These are phyloP conservation scores for Pseudonaja textilis DNA, from an alignment of 2,113 vertebrate species.

Conservation along the genomic window DNA sequence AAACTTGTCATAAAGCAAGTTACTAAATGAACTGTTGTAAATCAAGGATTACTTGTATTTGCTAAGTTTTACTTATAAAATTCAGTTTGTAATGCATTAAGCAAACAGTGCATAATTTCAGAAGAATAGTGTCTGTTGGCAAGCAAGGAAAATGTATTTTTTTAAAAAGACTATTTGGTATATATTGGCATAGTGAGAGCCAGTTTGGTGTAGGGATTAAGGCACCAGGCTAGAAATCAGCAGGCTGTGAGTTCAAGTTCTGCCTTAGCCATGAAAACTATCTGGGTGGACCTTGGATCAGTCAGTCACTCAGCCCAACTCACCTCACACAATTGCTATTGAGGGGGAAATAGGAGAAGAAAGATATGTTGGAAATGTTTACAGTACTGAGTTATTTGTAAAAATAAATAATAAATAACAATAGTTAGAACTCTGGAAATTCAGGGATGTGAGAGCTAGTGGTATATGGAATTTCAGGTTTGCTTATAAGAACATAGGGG, in stretches of 20 bases:
- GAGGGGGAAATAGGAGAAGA: not conserved
- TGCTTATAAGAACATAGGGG: not conserved
- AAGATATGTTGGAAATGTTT: not conserved
- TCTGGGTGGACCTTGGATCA: not conserved
- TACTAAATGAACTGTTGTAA: not conserved
- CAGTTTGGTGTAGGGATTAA: not conserved
- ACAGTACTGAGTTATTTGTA: not conserved
- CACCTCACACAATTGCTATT: not conserved
- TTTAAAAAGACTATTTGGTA: not conserved
- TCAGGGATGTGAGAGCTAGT: slow-evolving; percentile 29
- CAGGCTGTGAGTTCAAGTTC: not conserved
- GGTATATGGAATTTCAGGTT: slow-evolving; percentile 3
- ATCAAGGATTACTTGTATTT: not conserved
- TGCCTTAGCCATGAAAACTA: not conserved
- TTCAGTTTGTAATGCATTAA: not conserved
- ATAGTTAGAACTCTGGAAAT: slow-evolving; percentile 53
- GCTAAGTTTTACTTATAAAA: not conserved
- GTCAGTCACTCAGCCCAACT: not conserved
- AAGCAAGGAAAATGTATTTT: not conserved
- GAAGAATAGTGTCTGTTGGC: not conserved
- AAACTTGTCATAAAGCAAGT: not conserved
- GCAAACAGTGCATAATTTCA: not conserved
- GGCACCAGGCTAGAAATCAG: not conserved
- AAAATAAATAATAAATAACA: not conserved
- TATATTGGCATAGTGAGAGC: slow-evolving; percentile 32